phyloP scores from a whole-genome alignment of 1,140 invertebrate species.

The Habropoda laboriosa region DNA sequence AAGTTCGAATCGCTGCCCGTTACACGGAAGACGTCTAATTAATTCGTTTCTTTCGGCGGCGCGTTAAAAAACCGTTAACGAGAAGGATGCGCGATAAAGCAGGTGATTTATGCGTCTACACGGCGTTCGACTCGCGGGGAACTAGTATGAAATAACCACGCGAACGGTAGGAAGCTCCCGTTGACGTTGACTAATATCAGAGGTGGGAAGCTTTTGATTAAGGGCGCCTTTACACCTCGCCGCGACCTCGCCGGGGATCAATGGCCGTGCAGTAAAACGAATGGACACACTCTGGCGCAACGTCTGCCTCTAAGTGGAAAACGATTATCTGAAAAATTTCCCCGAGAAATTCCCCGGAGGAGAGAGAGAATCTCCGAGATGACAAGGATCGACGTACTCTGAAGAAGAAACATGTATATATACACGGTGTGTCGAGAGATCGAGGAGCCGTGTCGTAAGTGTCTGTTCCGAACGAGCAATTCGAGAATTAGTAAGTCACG shows the following conservation, averaged over 20 bases:
- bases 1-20: not conserved
- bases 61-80: constrained; percentile 26
- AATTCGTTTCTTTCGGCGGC: constrained; percentile 28
- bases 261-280: not conserved
- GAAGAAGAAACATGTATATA: not conserved
- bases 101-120: constrained; percentile 43
- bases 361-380: no score
- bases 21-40: constrained; percentile 14
- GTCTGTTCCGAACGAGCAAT: not conserved
- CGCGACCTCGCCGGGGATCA: constrained; percentile 27
- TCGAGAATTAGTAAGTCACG: constrained; percentile 42
- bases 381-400: not conserved
- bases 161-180: constrained; percentile 30
- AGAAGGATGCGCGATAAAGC: constrained; percentile 37
- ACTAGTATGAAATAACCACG: constrained; percentile 49
- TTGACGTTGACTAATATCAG: constrained; percentile 52
- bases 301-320: not conserved
- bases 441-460: no score
- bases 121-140: constrained; percentile 6
- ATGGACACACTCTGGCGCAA: not conserved
- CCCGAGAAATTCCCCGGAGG: not conserved
- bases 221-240: constrained; percentile 41
- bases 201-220: constrained; percentile 49
- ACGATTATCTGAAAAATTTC: not conserved
- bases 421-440: no score